Evolutionary conservation across 2,797 vertebrate genomes (phyloP).

Genomic region (Eremophila alpestris): DNA sequence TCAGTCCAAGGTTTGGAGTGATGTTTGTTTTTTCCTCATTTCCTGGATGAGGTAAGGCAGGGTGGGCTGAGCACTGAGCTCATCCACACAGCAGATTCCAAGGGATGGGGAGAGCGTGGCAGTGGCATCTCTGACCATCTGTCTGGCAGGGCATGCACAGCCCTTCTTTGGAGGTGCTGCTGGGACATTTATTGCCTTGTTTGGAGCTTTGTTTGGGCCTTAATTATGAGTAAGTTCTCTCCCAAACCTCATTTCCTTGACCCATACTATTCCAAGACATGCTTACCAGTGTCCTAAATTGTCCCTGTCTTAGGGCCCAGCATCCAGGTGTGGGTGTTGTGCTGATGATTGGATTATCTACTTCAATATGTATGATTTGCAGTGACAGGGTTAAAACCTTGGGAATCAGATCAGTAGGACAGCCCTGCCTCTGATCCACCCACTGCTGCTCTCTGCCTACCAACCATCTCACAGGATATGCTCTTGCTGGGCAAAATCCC

Average conservation of each 20-base stretch:
- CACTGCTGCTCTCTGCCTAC: background rate
- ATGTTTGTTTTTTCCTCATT: background rate
- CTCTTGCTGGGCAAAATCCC: background rate
- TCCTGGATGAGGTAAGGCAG: background rate
- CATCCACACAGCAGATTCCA: background rate
- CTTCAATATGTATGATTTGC: background rate
- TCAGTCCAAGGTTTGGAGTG: background rate
- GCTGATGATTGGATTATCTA: background rate
- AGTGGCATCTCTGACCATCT: background rate
- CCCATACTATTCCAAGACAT: background rate
- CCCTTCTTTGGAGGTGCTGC: background rate
- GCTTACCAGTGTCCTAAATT: background rate
- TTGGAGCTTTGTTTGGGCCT: background rate
- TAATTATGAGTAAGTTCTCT: background rate
- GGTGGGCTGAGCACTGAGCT: background rate
- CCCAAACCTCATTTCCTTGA: background rate
- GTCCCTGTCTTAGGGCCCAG: background rate
- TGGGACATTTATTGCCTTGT: background rate
- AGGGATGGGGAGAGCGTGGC: background rate
- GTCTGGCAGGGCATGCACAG: background rate
- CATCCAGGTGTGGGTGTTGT: background rate
- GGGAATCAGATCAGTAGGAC: background rate
- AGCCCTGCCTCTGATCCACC: background rate
- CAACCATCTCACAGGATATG: background rate
- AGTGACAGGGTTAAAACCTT: background rate